Conservation (phyloP, 2,113 vertebrate genomes). For the Balaeniceps rex region DNA sequence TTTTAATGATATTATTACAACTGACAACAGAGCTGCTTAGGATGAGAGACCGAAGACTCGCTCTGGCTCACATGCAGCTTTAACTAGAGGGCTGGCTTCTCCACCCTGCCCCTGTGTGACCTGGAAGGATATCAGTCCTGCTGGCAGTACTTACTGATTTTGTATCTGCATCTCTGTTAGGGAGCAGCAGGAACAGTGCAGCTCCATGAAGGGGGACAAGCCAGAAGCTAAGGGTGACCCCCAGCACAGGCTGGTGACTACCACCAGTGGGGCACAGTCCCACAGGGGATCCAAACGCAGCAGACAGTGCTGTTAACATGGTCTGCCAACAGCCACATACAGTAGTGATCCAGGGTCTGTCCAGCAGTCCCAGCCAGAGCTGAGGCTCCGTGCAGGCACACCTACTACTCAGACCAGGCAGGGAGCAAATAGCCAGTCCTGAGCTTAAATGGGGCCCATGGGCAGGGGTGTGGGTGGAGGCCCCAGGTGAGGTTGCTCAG, state of each 20-base stretch:
- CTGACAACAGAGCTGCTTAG: neutral
- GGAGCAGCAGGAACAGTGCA: neutral
- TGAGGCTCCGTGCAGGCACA: too few species aligned
- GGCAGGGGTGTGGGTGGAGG: neutral
- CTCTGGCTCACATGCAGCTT: neutral
- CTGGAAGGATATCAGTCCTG: neutral
- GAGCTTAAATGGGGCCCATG: neutral
- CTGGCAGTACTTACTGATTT: neutral
- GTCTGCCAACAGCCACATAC: neutral
- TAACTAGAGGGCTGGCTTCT: neutral
- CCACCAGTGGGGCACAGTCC: neutral
- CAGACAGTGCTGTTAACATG: neutral
- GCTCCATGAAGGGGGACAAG: neutral
- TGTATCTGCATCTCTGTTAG: neutral
- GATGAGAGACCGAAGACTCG: neutral
- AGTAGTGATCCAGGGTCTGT: neutral
- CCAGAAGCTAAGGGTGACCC: neutral
- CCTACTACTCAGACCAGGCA: neutral
- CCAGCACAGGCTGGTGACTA: neutral
- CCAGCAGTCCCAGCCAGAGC: neutral
- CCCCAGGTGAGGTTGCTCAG: neutral
- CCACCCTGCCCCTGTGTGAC: neutral
- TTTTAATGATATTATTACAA: neutral
- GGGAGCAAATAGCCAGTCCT: fast-evolving
- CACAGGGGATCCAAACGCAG: too few species aligned